These are phyloP conservation scores for Halcyon smyrnensis DNA, from an alignment of 2,797 vertebrate genomes.

Conservation along the genomic window DNA sequence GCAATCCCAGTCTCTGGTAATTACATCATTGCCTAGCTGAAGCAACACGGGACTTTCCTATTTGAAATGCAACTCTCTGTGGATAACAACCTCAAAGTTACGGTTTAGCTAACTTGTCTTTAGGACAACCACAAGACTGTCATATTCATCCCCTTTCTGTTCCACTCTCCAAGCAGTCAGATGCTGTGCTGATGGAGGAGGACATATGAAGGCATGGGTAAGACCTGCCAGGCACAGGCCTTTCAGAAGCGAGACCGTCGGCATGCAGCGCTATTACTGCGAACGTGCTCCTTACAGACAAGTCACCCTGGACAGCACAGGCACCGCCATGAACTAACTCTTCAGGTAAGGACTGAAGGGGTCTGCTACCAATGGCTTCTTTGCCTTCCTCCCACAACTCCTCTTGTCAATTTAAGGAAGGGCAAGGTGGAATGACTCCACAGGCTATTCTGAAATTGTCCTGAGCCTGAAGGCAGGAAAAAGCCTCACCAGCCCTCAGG, in stretches of 20 bases:
- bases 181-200: neutral
- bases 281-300: neutral
- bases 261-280: neutral
- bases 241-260: neutral
- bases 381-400: neutral
- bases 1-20: neutral
- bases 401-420: neutral
- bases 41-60: neutral
- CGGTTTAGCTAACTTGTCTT: neutral
- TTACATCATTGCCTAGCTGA: neutral
- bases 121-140: neutral
- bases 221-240: neutral
- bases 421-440: neutral
- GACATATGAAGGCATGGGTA: rapidly evolving
- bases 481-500: neutral
- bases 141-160: neutral
- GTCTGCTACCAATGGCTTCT: neutral
- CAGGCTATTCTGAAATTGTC: neutral
- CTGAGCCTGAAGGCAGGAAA: neutral
- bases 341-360: neutral
- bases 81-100: neutral
- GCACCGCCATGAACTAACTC: neutral
- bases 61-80: neutral
- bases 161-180: rapidly evolving
- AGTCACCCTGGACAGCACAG: neutral